These are phyloP conservation scores for Popillia japonica DNA, from an alignment of 1,140 invertebrate genomes.

Conservation along the genomic window DNA sequence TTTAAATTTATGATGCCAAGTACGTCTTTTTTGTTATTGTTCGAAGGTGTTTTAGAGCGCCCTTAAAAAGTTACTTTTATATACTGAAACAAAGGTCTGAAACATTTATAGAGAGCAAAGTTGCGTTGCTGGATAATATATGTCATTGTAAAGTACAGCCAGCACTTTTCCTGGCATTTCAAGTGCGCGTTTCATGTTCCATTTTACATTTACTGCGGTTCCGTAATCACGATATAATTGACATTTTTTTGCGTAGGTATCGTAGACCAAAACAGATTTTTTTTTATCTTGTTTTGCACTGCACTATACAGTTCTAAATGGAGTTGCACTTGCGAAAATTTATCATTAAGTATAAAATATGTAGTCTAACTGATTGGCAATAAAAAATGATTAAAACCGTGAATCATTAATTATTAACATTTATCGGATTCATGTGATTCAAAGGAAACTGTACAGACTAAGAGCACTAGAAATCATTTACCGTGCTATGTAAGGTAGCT, in stretches of 20 bases:
- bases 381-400: no score
- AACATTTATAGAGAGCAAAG: neutral
- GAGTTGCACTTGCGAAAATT: no score
- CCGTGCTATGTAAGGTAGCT: no score
- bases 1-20: neutral
- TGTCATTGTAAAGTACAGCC: neutral
- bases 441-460: no score
- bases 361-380: no score
- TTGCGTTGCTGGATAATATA: neutral
- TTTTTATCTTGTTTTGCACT: neutral
- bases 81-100: neutral
- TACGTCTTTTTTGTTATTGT: slow-evolving; percentile 2
- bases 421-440: no score
- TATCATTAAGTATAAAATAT: no score
- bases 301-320: no score
- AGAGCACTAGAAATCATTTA: no score
- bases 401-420: no score
- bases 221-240: neutral
- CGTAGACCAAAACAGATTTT: neutral
- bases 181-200: neutral
- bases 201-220: neutral
- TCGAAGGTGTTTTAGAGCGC: neutral
- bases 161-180: neutral
- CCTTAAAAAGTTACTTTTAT: slow-evolving; percentile 4
- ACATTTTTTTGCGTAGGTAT: neutral